phyloP scores from a whole-genome alignment of 2,797 vertebrate species.

The Lagorchestes hirsutus region DNA sequence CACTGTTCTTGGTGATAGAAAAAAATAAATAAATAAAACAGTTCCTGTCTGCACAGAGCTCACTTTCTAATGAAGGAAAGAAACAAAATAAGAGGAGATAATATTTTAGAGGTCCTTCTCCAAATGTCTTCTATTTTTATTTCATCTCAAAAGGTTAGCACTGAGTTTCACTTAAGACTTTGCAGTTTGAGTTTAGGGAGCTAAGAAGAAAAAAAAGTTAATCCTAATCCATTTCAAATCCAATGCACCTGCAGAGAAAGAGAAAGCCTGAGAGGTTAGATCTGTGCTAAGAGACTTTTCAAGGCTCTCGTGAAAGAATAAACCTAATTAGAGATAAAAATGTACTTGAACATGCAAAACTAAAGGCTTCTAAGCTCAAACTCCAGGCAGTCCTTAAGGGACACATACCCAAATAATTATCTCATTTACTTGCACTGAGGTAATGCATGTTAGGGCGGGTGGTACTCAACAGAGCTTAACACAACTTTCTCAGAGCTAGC shows the following conservation, averaged over 20 bases:
- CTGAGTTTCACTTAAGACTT: background rate
- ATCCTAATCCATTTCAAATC: background rate
- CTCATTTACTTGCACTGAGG: background rate
- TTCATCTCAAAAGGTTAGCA: background rate
- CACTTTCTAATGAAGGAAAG: background rate
- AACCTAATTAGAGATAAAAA: background rate
- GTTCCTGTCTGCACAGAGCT: background rate
- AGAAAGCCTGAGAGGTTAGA: background rate
- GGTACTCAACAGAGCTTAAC: background rate
- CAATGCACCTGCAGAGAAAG: background rate
- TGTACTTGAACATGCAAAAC: background rate
- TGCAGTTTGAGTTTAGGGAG: background rate
- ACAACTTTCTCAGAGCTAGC: background rate
- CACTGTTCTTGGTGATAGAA: background rate
- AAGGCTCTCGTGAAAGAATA: background rate
- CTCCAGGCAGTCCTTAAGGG: background rate
- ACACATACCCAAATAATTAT: background rate
- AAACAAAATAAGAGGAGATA: background rate
- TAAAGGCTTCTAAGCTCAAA: background rate
- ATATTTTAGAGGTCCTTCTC: background rate
- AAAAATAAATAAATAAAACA: background rate
- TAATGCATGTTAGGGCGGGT: constrained; percentile 2
- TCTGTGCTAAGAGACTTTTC: background rate
- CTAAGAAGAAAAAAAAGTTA: background rate
- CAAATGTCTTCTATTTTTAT: background rate